Conservation (phyloP, 2,888 invertebrate genomes). For the Diaphora mendica region DNA sequence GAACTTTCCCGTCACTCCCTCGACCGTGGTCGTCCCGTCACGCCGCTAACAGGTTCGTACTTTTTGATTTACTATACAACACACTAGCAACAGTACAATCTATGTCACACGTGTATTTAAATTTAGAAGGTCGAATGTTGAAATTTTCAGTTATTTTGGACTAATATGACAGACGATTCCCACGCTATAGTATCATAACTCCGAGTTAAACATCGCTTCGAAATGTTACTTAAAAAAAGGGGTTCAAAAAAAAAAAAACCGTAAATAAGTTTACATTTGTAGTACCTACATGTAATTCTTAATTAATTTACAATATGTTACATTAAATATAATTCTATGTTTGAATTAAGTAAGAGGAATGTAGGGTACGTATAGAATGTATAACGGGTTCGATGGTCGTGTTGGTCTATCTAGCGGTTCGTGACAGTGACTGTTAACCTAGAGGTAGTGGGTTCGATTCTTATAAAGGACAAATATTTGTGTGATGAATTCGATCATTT, state of each 20-base stretch:
- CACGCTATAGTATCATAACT: background rate
- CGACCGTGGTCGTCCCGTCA: slow-evolving; percentile 70
- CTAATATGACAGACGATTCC: background rate
- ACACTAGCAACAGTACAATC: slow-evolving; percentile 59
- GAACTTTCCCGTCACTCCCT: slow-evolving; percentile 70
- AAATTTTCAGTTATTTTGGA: slow-evolving; percentile 15
- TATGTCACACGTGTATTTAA: slow-evolving; percentile 35
- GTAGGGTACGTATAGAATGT: background rate
- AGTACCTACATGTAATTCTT: too few species aligned
- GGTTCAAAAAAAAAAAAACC: background rate
- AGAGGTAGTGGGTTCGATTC: too few species aligned
- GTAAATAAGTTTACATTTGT: too few species aligned
- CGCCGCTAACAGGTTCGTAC: slow-evolving; percentile 71
- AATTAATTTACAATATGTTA: too few species aligned
- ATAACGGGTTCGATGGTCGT: too few species aligned
- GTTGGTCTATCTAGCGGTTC: too few species aligned
- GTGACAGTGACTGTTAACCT: too few species aligned
- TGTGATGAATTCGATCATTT: too few species aligned
- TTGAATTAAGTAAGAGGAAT: background rate
- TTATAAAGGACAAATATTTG: too few species aligned
- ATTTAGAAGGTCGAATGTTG: slow-evolving; percentile 23
- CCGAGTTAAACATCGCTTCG: background rate
- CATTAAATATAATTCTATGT: background rate
- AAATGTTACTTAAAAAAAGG: background rate
- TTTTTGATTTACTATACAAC: slow-evolving; percentile 48